phyloP scores from a whole-genome alignment of 2,113 vertebrate genomes.

The Cranoglanis bouderius region DNA sequence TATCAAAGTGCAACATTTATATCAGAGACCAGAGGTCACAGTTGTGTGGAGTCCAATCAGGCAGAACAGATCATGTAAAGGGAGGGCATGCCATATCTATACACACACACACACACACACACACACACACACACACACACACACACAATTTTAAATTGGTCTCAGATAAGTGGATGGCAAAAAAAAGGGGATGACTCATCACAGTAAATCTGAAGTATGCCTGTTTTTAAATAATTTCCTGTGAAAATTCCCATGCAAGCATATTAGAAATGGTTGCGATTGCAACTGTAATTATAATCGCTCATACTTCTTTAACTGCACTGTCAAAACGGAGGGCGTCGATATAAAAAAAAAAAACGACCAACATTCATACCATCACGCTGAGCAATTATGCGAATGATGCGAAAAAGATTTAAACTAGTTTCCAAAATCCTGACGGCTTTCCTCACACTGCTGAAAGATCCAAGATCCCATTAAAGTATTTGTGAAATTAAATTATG shows the following conservation, averaged over 20 bases:
- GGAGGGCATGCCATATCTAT: slow-evolving; percentile 19
- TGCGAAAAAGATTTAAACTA: slow-evolving; percentile 55
- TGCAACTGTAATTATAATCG: slow-evolving; percentile 28
- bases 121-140: slow-evolving; percentile 13
- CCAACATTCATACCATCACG: slow-evolving; percentile 43
- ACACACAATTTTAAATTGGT: slow-evolving; percentile 14
- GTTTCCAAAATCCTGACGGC: slow-evolving; percentile 46
- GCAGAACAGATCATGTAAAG: slow-evolving; percentile 58
- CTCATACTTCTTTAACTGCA: slow-evolving; percentile 19
- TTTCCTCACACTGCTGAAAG: slow-evolving; percentile 40
- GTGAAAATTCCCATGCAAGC: slow-evolving; percentile 25
- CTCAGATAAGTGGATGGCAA: not conserved
- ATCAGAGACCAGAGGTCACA: slow-evolving; percentile 65
- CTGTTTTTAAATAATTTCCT: slow-evolving; percentile 7
- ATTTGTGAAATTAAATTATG: slow-evolving; percentile 65
- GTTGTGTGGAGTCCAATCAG: slow-evolving; percentile 61
- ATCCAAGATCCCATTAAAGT: slow-evolving; percentile 61
- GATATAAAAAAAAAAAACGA: slow-evolving; percentile 44
- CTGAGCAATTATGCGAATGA: slow-evolving; percentile 44
- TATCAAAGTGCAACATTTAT: slow-evolving; percentile 77
- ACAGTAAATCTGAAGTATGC: slow-evolving; percentile 6
- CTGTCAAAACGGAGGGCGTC: not conserved
- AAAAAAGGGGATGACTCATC: slow-evolving; percentile 16
- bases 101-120: slow-evolving; percentile 35
- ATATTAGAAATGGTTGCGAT: slow-evolving; percentile 33